A percentile compares a stretch with the other conserved stretches of the same genome.
phyloP scores from a whole-genome alignment of 2,113 vertebrate species.

The Cephalopterus ornatus region DNA sequence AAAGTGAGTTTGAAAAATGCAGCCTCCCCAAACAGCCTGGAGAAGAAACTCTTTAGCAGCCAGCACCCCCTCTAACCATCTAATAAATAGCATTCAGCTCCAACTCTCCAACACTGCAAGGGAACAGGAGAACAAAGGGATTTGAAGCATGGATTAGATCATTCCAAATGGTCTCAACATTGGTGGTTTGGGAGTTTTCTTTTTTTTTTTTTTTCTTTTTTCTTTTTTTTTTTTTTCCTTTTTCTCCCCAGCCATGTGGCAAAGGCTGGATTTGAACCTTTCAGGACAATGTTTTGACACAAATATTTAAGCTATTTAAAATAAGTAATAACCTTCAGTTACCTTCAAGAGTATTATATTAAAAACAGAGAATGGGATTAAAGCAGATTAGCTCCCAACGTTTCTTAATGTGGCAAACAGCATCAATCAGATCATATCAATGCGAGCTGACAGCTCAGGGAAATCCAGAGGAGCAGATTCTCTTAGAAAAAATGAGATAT shows the following conservation, averaged over 20 bases:
- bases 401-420: slow-evolving; percentile 63
- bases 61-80: slow-evolving; percentile 22
- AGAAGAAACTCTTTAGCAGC: slow-evolving; percentile 23
- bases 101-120: slow-evolving; percentile 13
- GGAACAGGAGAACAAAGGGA: slow-evolving; percentile 57
- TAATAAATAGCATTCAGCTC: slow-evolving; percentile 50
- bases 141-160: slow-evolving; percentile 51
- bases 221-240: background rate
- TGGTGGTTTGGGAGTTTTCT: background rate
- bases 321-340: slow-evolving; percentile 58
- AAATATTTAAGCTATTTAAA: slow-evolving; percentile 71
- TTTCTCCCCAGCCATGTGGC: background rate
- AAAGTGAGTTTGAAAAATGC: background rate
- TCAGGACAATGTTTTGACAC: slow-evolving; percentile 65
- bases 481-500: slow-evolving; percentile 54
- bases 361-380: slow-evolving; percentile 67
- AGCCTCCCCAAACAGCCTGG: background rate
- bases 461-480: slow-evolving; percentile 51
- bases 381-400: slow-evolving; percentile 52
- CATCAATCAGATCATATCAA: slow-evolving; percentile 64
- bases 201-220: background rate
- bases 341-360: slow-evolving; percentile 63
- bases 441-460: slow-evolving; percentile 55
- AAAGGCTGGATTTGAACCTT: slow-evolving; percentile 53
- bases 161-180: slow-evolving; percentile 44